Base-by-base conservation (phyloP, 2,113 vertebrate genomes). In the Megalops atlanticus region DNA sequence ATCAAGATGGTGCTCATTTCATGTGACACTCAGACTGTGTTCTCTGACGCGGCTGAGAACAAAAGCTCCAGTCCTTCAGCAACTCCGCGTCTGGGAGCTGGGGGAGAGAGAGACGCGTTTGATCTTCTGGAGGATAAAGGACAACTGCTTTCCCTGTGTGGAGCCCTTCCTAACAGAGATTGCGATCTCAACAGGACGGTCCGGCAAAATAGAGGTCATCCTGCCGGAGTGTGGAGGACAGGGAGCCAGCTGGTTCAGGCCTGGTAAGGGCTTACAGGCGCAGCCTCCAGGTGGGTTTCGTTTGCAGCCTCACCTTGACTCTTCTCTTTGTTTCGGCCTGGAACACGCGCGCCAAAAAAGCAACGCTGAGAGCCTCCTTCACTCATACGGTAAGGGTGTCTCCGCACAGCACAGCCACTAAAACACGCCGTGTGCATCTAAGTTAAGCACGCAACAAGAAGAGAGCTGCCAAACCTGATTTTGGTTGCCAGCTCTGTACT, bases 221-320 rank as follows among this genome's bases (percentile, higher is more conserved):
- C 76, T 40, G 77, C 27, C 49, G 78, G 78, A 80, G 80, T 77
- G 73, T 69, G 71, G 70, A 73, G 76, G 45, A 52, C 64, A 36
- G 72, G 74, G 76, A 72, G 79, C 74, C 82, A 80, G 80, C 82
- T 80, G 80, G 73, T 80, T 82, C 71, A 74, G 73, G 80, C 78
- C 74, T 76, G 76, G 79, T 41, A 24, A 79, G 74, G 76, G 72
- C 15, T 41, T 64, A 21, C 18, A 39, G 35, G 74, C 68, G 64
- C 49, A 3, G 78, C 39, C 38, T 52, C 5, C 41, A 76, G 49
- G 74, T 69, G 35, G 43, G 43, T 21, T 73, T 38, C 14, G 5
- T 2, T 11, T 31, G 39, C 41, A 7, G 14, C 12, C 40, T 71
- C 69, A 71, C 69, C 69, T 71, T 71, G 31, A 71, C 33, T 36